Percentiles rank a stretch among this genome's conserved stretches.
Evolutionary conservation across 1,140 invertebrate species (phyloP).

Genomic region (Panagrolaimus sp.): DNA sequence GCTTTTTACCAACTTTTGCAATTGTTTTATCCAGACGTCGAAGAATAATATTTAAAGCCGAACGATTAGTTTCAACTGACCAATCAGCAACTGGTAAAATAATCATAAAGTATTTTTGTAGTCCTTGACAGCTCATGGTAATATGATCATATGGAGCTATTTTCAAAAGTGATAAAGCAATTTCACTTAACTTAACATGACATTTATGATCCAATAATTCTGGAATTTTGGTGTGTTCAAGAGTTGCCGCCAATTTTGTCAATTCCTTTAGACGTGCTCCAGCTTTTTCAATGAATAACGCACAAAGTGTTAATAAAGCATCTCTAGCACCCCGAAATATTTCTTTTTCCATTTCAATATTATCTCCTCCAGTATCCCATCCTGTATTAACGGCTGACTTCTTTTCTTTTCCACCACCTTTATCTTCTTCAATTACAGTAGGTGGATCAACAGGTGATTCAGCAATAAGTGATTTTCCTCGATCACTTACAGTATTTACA

Average conservation of each 20-base stretch:
- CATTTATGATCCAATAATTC: conserved; percentile 88
- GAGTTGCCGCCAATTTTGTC: conserved; percentile 63
- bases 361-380: conserved; percentile 40
- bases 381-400: conserved; percentile 29
- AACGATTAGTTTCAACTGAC: conserved; percentile 85
- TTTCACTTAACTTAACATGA: conserved; percentile 86
- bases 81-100: conserved; percentile 90
- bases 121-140: conserved; percentile 81
- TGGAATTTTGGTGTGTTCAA: conserved; percentile 75
- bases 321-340: conserved; percentile 80
- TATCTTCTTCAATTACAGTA: conserved; percentile 53
- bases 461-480: conserved; percentile 57
- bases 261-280: conserved; percentile 78
- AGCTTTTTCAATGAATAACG: conserved; percentile 72
- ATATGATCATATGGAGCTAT: conserved; percentile 91
- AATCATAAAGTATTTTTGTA: conserved; percentile 76
- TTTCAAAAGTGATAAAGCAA: conserved; percentile 90
- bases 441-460: conserved; percentile 58
- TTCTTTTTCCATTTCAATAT: conserved; percentile 67
- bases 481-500: conserved; percentile 56
- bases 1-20: conserved; percentile 89
- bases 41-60: conserved; percentile 82
- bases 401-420: conserved; percentile 29
- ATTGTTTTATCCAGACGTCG: conserved; percentile 92
- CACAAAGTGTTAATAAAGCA: conserved; percentile 71